Percentiles rank a stretch among this genome's conserved stretches.
These are phyloP conservation scores for Zoroaster sp. DNA, from an alignment of 53 echinoderm and acorn worm species.

Conservation along the genomic window DNA sequence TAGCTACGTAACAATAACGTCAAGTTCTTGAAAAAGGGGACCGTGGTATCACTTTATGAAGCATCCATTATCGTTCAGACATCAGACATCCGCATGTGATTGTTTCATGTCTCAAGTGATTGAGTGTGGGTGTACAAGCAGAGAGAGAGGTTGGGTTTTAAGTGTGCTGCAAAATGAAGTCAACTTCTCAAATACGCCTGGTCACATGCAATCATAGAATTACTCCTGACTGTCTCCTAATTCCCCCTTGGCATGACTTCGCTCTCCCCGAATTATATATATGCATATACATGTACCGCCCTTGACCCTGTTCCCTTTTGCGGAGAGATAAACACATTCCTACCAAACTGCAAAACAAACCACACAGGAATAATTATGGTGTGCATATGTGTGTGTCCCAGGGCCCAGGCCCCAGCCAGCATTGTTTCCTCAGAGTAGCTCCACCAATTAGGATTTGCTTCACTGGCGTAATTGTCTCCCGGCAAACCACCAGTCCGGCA, in stretches of 20 bases:
- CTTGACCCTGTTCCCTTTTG: slow-evolving; percentile 59
- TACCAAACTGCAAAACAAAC: slow-evolving; percentile 17
- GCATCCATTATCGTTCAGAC: too few relatives aligned
- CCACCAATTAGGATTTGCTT: slow-evolving; percentile 24
- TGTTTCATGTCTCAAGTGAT: too few relatives aligned
- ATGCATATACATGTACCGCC: neutral
- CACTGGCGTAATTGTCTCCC: slow-evolving; percentile 24
- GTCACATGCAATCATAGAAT: neutral
- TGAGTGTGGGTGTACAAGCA: too few relatives aligned
- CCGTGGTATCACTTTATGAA: too few relatives aligned
- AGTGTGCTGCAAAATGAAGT: too few relatives aligned
- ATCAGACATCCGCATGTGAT: too few relatives aligned
- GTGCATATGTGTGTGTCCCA: neutral
- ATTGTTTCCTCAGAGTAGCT: slow-evolving; percentile 18
- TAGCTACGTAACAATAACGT: too few relatives aligned
- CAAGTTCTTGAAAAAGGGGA: too few relatives aligned
- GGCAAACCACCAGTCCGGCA: slow-evolving; percentile 25
- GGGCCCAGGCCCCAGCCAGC: neutral
- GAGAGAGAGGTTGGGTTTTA: too few relatives aligned
- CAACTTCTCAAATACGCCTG: neutral
- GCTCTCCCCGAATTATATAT: slow-evolving; percentile 12
- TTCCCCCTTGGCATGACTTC: slow-evolving; percentile 19
- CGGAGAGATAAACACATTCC: slow-evolving; percentile 66
- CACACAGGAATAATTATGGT: neutral
- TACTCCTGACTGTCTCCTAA: slow-evolving; percentile 15